Percentiles rank a stretch among this genome's conserved stretches.
These are phyloP conservation scores for Musca domestica DNA, from an alignment of 1,140 invertebrate species.

Conservation along the genomic window DNA sequence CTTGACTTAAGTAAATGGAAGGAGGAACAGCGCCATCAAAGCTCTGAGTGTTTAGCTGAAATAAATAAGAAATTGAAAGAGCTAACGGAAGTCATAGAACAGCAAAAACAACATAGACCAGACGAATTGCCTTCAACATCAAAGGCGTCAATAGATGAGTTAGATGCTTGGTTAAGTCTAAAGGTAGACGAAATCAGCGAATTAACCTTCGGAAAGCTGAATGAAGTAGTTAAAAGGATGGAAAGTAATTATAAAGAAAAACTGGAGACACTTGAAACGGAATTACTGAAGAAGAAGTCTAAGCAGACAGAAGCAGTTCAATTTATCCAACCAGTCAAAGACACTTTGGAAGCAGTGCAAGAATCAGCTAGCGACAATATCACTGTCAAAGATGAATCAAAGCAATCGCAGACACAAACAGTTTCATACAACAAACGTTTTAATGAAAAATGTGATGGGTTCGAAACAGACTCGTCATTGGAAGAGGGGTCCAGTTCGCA, in stretches of 20 bases:
- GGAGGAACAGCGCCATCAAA: slow-evolving; percentile 35
- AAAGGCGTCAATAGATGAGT: slow-evolving; percentile 39
- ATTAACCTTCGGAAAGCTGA: slow-evolving; percentile 37
- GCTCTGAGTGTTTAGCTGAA: slow-evolving; percentile 39
- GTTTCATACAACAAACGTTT: too few species aligned
- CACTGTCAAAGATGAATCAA: too few species aligned
- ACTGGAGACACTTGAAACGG: slow-evolving; percentile 38
- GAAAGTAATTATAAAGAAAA: slow-evolving; percentile 45
- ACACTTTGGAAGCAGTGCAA: not conserved
- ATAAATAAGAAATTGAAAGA: slow-evolving; percentile 38
- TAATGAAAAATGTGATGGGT: not conserved
- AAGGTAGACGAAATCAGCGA: slow-evolving; percentile 47
- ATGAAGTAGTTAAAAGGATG: slow-evolving; percentile 41
- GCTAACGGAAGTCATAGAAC: slow-evolving; percentile 19
- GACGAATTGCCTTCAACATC: slow-evolving; percentile 5
- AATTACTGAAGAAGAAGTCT: slow-evolving; percentile 31
- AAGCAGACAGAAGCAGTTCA: not conserved
- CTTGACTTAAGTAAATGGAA: slow-evolving; percentile 40
- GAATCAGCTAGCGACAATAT: too few species aligned
- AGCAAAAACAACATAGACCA: not conserved
- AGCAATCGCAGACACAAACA: too few species aligned
- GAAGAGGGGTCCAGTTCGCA: not conserved
- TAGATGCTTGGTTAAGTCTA: slow-evolving; percentile 42
- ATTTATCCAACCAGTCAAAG: not conserved
- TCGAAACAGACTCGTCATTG: not conserved